Conservation (phyloP, 2,113 vertebrate species). For the Condylura cristata region DNA sequence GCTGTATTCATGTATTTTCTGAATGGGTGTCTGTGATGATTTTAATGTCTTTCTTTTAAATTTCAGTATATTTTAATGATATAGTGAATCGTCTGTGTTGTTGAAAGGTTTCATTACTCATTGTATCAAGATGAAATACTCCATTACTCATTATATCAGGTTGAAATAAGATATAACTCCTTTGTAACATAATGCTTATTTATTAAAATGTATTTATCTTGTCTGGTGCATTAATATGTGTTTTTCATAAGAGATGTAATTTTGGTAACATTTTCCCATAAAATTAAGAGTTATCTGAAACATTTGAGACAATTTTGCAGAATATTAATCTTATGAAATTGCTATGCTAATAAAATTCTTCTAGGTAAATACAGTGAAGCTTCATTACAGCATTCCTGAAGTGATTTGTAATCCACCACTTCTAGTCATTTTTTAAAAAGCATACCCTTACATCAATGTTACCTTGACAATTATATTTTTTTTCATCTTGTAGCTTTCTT, state of each 20-base stretch:
- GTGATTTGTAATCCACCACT: background rate
- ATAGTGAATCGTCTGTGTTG: constrained; percentile 50
- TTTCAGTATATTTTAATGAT: constrained; percentile 65
- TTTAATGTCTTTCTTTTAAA: constrained; percentile 68
- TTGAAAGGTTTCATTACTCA: constrained; percentile 72
- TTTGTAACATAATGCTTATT: constrained; percentile 69
- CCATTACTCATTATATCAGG: constrained; percentile 68
- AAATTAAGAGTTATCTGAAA: constrained; percentile 68
- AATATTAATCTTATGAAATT: constrained; percentile 63
- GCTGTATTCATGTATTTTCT: constrained; percentile 44
- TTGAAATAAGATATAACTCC: constrained; percentile 62
- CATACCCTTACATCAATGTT: constrained; percentile 6
- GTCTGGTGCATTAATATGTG: constrained; percentile 56
- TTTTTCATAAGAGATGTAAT: constrained; percentile 57
- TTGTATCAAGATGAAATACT: constrained; percentile 66
- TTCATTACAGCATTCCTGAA: constrained; percentile 38
- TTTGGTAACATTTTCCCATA: constrained; percentile 61
- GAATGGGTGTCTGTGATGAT: constrained; percentile 53
- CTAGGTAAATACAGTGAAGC: constrained; percentile 44
- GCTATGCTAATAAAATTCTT: constrained; percentile 56
- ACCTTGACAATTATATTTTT: constrained; percentile 30
- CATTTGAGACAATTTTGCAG: constrained; percentile 62
- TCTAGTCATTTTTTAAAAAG: background rate
- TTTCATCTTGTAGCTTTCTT: background rate
- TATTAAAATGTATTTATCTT: constrained; percentile 75